Evolutionary conservation across 2,797 vertebrate genomes (phyloP), one percentile per base, ranked within the genome.

Genomic region (Lutjanus campechanus): DNA sequence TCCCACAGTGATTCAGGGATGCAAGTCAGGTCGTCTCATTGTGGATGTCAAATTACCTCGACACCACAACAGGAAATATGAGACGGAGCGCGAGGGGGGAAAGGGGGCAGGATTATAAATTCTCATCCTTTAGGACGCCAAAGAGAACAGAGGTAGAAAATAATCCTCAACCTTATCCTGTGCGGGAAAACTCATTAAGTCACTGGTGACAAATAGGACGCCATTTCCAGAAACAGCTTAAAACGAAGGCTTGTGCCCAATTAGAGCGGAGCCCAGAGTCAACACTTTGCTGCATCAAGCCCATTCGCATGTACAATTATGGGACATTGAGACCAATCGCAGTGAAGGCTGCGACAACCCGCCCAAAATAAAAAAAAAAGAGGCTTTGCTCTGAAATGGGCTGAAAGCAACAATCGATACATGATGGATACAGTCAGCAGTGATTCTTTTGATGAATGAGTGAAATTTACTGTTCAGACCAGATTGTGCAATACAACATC

Each of bases 31-130:
- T 84, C 81, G 74, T 69, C 88, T 92, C 86, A 84, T 86, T 81
- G 86, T 83, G 85, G 88, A 88, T 85, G 91, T 91, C 91, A 93
- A 92, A 92, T 93, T 91, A 93, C 88, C 85, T 86, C 83, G 62
- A 88, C 86, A 60, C 89, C 86, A 79, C 85, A 74, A 85, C 86
- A 85, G 89, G 84, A 92, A 91, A 90, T 84, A 82, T 84, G 87
- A 93, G 86, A 76, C 56, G 43, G 62, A 79, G 49, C 17, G 82
- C 8, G 76, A 63, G 79, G 82, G 75, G 56, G 82, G 75, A 54
- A 68, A 75, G 64, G 79, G 74, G 80, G 77, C 81, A 69, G 88
- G 88, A 92, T 89, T 91, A 90, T 88, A 82, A 83, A 89, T 88
- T 75, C 77, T 85, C 84, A 86, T 90, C 90, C 79, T 79, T 88